phyloP scores from a whole-genome alignment of 1,140 invertebrate species.

The Heliconius eleuchia region DNA sequence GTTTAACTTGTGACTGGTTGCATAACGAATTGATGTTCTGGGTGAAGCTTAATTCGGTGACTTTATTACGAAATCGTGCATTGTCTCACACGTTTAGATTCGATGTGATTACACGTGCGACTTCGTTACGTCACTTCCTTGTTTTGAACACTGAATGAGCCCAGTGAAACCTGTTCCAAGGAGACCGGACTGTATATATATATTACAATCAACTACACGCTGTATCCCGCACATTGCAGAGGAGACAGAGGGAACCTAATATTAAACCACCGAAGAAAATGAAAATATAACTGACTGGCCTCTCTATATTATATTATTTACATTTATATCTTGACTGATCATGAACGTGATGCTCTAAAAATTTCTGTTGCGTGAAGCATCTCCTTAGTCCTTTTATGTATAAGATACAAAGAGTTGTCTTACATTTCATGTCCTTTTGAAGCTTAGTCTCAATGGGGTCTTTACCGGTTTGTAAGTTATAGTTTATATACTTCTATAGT shows the following conservation, averaged over 20 bases:
- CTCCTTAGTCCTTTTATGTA: conserved; percentile 16
- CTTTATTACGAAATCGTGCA: conserved; percentile 29
- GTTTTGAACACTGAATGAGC: conserved; percentile 26
- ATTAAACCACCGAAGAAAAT: too few relatives aligned
- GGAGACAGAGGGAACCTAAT: too few relatives aligned
- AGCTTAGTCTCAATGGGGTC: not conserved
- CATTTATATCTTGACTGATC: conserved; percentile 22
- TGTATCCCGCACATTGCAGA: too few relatives aligned
- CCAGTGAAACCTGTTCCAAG: conserved; percentile 26
- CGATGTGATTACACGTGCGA: conserved; percentile 33
- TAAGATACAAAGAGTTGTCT: conserved; percentile 3
- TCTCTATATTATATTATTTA: conserved; percentile 17
- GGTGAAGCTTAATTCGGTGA: conserved; percentile 28
- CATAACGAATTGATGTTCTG: not conserved
- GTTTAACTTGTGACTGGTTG: not conserved
- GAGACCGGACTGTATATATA: not conserved
- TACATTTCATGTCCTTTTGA: conserved; percentile 21
- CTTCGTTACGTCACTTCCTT: conserved; percentile 36
- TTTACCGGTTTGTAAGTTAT: not conserved
- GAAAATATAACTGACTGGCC: too few relatives aligned
- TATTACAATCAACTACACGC: too few relatives aligned
- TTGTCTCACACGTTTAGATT: conserved; percentile 37
- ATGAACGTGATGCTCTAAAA: conserved; percentile 27
- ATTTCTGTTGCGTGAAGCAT: conserved; percentile 32
- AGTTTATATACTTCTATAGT: not conserved